A percentile compares a stretch with the other conserved stretches of the same genome.
These are phyloP conservation scores for Drosophila formosana DNA, from an alignment of 2,888 invertebrate genomes.

Conservation along the genomic window DNA sequence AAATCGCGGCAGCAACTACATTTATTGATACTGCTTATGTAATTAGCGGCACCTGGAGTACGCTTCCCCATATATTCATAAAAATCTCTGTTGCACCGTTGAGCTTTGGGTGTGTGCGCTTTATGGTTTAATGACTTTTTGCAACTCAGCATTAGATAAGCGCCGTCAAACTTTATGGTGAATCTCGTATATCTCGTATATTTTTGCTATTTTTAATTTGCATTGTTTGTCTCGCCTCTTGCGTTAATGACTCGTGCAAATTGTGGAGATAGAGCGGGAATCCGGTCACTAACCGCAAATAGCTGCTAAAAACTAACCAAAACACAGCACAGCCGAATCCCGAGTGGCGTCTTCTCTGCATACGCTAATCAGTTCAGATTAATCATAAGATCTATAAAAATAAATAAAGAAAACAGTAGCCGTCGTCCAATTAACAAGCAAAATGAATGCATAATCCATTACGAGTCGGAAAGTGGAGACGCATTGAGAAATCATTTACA, in stretches of 20 bases:
- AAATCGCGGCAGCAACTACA: constrained; percentile 47
- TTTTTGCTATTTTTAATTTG: constrained; percentile 4
- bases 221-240: background rate
- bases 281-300: constrained; percentile 52
- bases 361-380: constrained; percentile 33
- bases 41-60: constrained; percentile 62
- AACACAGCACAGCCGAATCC: background rate
- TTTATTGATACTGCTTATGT: constrained; percentile 61
- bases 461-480: constrained; percentile 30
- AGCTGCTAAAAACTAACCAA: constrained; percentile 34
- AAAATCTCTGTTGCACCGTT: constrained; percentile 25
- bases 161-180: constrained; percentile 26
- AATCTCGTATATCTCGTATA: background rate
- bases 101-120: background rate
- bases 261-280: constrained; percentile 6
- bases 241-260: constrained; percentile 57
- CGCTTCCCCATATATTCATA: constrained; percentile 46
- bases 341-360: background rate
- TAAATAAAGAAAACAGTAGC: constrained; percentile 46
- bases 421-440: constrained; percentile 50
- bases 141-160: constrained; percentile 50
- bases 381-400: constrained; percentile 17
- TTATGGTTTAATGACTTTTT: constrained; percentile 15
- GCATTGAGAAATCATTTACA: constrained; percentile 68
- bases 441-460: constrained; percentile 70